Conservation (phyloP, 2,113 vertebrate genomes). For the Hippoglossus stenolepis region DNA sequence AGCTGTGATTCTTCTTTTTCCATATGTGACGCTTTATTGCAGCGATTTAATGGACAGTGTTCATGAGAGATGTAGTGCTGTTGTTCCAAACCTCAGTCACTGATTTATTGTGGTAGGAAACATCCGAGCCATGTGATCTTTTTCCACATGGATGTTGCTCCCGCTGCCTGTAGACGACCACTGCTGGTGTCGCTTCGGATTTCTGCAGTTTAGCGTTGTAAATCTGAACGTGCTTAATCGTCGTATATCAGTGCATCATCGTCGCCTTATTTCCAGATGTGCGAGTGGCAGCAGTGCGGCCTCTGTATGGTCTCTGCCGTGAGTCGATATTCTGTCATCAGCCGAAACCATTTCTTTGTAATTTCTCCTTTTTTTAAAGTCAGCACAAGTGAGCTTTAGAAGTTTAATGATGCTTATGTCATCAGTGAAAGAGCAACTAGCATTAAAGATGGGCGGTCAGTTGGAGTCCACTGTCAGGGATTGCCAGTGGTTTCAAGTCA, state of each 20-base stretch:
- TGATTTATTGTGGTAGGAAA: constrained; percentile 50
- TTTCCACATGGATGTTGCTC: constrained; percentile 19
- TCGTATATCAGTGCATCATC: constrained; percentile 2
- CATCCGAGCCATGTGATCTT: constrained; percentile 29
- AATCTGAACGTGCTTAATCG: background rate
- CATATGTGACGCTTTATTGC: constrained; percentile 29
- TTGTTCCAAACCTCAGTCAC: constrained; percentile 47
- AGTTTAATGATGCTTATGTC: constrained; percentile 54
- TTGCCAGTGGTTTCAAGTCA: constrained; percentile 43
- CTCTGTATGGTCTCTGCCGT: constrained; percentile 14
- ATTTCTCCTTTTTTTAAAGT: constrained; percentile 31
- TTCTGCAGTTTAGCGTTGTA: background rate
- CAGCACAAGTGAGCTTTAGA: constrained; percentile 26
- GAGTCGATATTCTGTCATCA: constrained; percentile 53
- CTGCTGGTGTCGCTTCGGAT: background rate
- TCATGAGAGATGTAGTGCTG: constrained; percentile 19
- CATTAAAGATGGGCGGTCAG: constrained; percentile 37
- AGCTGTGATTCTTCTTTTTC: constrained; percentile 2
- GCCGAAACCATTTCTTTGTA: constrained; percentile 18
- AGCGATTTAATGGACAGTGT: constrained; percentile 4
- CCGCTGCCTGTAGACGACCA: constrained; percentile 4
- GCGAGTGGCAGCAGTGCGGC: background rate
- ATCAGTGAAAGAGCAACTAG: constrained; percentile 35
- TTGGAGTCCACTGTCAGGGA: constrained; percentile 6
- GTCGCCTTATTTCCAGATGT: constrained; percentile 31